Evolutionary conservation across 1,140 invertebrate genomes (phyloP).

Genomic region (Bilobella aurantiaca): DNA sequence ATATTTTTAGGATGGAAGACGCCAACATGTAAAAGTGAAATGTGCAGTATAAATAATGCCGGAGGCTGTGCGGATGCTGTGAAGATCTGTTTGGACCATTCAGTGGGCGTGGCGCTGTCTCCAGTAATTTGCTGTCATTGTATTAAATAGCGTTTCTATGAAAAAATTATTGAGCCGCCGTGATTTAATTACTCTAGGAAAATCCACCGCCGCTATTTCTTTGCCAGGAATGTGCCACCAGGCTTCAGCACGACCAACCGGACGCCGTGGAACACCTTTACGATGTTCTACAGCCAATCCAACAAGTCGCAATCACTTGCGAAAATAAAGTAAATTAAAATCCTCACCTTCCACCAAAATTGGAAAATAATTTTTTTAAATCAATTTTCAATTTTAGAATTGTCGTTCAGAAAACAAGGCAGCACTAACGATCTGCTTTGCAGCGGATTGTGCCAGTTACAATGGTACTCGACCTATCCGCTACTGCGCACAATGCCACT

Average conservation of each 20-base stretch:
- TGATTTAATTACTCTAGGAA: too few species aligned
- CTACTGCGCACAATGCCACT: conserved; percentile 74
- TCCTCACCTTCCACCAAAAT: too few species aligned
- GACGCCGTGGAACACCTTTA: conserved; percentile 69
- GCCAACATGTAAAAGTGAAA: conserved; percentile 30
- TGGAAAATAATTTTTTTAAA: conserved; percentile 6
- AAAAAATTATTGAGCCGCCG: too few species aligned
- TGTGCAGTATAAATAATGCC: conserved; percentile 33
- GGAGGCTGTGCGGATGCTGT: conserved; percentile 56
- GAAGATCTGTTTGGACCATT: conserved; percentile 82
- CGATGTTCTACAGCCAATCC: conserved; percentile 87
- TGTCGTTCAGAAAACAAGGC: conserved; percentile 83
- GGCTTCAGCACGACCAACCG: conserved; percentile 54
- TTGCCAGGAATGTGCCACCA: conserved; percentile 91
- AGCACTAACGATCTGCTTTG: conserved; percentile 94
- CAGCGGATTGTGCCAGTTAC: conserved; percentile 87
- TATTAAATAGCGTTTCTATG: too few species aligned
- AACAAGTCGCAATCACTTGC: conserved; percentile 85
- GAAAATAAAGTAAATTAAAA: conserved; percentile 76
- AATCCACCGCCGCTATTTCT: conserved; percentile 88
- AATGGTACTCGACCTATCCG: conserved; percentile 92
- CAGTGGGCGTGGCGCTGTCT: conserved; percentile 62
- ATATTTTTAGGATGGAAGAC: conserved; percentile 24
- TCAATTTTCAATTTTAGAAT: conserved; percentile 52
- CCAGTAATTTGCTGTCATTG: conserved; percentile 10